Base-by-base conservation (phyloP, 2,888 invertebrate species). In the Hoplodrina ambigua region DNA sequence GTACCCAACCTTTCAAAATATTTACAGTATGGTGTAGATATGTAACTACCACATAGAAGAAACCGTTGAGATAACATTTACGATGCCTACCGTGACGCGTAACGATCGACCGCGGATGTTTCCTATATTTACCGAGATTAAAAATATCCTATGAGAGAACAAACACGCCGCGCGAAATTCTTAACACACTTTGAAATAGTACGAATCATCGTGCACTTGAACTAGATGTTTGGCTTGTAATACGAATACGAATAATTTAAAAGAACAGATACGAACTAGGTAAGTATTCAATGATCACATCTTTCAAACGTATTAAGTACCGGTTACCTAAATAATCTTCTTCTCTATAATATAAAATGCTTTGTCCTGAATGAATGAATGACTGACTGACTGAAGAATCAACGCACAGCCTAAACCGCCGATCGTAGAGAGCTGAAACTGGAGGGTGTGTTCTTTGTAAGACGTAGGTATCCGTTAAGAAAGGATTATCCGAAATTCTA, bases 131-230 rank as follows among this genome's bases (percentile, higher is more conserved):
- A 85, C 80, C 53, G 53, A 78, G 73, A 68, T 79, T 85, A 87
- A 85, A 89, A 90, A 89, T 90, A 90, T 71, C 79, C 78, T 60
- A 75, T 85, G 85, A 86, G 86, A 89, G 86, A 89, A 87, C 81
- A 81, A 89, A 87, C 81, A 81, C 53, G 65, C 55, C 56, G 64
- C 69, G 72, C 62, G 58, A 73, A 79, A 74, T 81, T 80, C 66
- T 68, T 53, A 75, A 71, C 72, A 73, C 65, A 72, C 68, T 70
- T 74, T 73, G 63, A 78, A 80, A 80, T 71, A 69, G 64, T 67
- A 58, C 57, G 55, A 70, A 77, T 56, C 62, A 78, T 68, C 55
- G 56, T 72, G 71, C 70, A 75, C 74, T 79, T 82, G 70, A 74
- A 71, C 72, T 20, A 69, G 33, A 81, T 63, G 33, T 69, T 55